A percentile compares a stretch with the other conserved stretches of the same genome.
Conservation (phyloP, 2,797 vertebrate genomes). For the Toxotes lorentzi region DNA sequence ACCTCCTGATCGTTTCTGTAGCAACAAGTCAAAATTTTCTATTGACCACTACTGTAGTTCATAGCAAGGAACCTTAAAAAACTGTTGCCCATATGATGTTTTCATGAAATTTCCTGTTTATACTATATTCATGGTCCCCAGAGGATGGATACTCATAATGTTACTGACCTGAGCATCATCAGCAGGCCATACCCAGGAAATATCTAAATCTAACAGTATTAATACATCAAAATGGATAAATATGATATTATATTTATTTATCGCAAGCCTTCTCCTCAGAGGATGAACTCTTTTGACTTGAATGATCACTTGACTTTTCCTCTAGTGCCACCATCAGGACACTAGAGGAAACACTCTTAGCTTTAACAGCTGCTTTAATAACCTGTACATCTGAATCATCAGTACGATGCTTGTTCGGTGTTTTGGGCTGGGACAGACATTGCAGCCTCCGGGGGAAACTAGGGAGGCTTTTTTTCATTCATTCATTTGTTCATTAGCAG, state of each 20-base stretch:
- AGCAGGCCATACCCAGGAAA: not conserved
- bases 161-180: not conserved
- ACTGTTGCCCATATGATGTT: not conserved
- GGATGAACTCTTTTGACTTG: not conserved
- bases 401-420: not conserved
- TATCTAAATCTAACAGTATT: not conserved
- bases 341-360: not conserved
- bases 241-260: not conserved
- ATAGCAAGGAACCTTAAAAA: not conserved
- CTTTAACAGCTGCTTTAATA: not conserved
- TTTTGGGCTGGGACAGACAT: not conserved
- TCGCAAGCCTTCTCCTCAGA: not conserved
- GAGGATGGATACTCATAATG: constrained; percentile 5
- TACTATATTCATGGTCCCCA: constrained; percentile 2
- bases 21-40: not conserved
- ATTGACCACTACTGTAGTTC: not conserved
- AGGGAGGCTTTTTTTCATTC: not conserved
- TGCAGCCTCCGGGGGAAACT: not conserved
- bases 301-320: not conserved
- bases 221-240: not conserved
- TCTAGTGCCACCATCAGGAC: not conserved
- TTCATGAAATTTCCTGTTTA: not conserved
- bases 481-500: not conserved
- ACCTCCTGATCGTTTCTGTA: not conserved
- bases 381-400: not conserved